A percentile compares a stretch with the other conserved stretches of the same genome.
Evolutionary conservation across 2,888 invertebrate species (phyloP).

Genomic region (Athetis lepigone): DNA sequence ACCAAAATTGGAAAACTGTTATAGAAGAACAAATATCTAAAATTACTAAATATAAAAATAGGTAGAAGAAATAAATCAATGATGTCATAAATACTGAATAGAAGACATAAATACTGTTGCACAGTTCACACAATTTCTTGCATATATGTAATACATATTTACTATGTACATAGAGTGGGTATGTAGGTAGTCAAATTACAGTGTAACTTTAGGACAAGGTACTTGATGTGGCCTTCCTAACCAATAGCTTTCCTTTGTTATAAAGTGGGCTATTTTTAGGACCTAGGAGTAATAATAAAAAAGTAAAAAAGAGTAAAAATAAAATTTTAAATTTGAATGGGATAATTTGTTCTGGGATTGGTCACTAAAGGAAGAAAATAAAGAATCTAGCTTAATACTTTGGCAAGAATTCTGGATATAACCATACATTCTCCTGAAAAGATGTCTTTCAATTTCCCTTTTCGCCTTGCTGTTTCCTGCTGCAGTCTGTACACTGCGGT

Average conservation of each 20-base stretch:
- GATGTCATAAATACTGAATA: slow-evolving; percentile 46
- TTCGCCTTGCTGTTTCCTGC: slow-evolving; percentile 94
- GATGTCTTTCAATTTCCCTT: slow-evolving; percentile 96
- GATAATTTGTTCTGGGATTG: slow-evolving; percentile 65
- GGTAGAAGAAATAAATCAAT: slow-evolving; percentile 34
- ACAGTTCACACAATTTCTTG: slow-evolving; percentile 28
- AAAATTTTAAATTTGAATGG: slow-evolving; percentile 48
- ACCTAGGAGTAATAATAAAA: slow-evolving; percentile 61
- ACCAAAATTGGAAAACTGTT: slow-evolving; percentile 7
- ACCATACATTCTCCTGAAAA: slow-evolving; percentile 96
- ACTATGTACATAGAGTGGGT: slow-evolving; percentile 34
- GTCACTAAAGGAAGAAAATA: slow-evolving; percentile 76
- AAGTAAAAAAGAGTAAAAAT: slow-evolving; percentile 48
- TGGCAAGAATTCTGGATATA: slow-evolving; percentile 87
- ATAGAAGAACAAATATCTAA: slow-evolving; percentile 10
- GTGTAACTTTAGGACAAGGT: slow-evolving; percentile 32
- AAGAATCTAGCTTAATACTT: slow-evolving; percentile 86
- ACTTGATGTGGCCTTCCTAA: slow-evolving; percentile 47
- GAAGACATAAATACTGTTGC: too few species aligned
- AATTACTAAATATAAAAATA: slow-evolving; percentile 14
- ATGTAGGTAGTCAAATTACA: slow-evolving; percentile 27
- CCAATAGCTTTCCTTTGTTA: slow-evolving; percentile 58
- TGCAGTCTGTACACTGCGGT: slow-evolving; percentile 94
- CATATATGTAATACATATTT: slow-evolving; percentile 7
- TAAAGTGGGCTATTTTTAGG: slow-evolving; percentile 68